Evolutionary conservation across 2,888 invertebrate genomes (phyloP).

Genomic region (Tanytarsus gracilentus): DNA sequence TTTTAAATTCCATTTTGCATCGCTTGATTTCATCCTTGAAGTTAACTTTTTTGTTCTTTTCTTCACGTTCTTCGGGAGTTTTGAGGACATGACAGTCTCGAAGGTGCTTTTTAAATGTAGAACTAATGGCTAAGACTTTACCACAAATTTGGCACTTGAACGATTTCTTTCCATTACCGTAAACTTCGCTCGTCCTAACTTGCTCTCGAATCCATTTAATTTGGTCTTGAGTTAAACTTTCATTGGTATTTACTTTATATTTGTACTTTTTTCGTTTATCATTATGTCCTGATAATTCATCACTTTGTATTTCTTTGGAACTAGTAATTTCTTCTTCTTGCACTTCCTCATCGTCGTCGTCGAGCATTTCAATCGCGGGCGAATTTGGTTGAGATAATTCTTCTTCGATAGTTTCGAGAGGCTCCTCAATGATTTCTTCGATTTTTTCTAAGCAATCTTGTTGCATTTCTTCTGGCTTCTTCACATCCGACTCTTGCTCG

Average conservation of each 20-base stretch:
- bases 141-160: constrained; percentile 14
- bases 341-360: neutral
- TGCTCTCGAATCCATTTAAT: constrained; percentile 1
- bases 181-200: neutral
- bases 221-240: constrained; percentile 17
- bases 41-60: neutral
- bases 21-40: constrained; percentile 5
- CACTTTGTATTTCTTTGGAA: too few relatives aligned
- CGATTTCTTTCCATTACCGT: neutral
- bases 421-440: constrained; percentile 16
- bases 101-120: constrained; percentile 9
- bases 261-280: constrained; percentile 1
- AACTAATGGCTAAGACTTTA: neutral
- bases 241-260: constrained; percentile 16
- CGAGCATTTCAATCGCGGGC: neutral
- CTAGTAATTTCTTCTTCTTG: neutral
- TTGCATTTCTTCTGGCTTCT: neutral
- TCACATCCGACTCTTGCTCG: neutral
- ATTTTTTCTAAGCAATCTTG: neutral
- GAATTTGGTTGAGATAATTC: neutral
- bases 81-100: constrained; percentile 17
- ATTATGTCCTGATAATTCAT: neutral
- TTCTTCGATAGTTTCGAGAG: neutral
- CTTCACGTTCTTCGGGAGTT: neutral
- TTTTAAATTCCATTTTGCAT: neutral